phyloP scores from a whole-genome alignment of 2,888 invertebrate genomes.

The Drosophila merina region DNA sequence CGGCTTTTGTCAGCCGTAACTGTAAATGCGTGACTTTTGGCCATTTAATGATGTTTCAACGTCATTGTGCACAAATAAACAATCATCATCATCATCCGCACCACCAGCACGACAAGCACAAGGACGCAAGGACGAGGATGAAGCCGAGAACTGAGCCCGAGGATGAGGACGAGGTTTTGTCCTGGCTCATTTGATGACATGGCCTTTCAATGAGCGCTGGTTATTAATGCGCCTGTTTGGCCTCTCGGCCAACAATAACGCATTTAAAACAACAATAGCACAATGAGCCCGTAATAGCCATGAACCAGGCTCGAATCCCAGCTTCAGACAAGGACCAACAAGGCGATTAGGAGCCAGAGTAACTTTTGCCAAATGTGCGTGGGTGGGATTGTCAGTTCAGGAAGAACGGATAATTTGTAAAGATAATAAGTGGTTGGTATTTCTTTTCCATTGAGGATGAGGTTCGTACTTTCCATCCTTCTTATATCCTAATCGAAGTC shows the following conservation, averaged over 20 bases:
- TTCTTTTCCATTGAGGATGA: too few relatives aligned
- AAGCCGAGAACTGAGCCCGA: constrained; percentile 3
- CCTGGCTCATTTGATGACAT: constrained; percentile 74
- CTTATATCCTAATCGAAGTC: too few relatives aligned
- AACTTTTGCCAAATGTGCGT: constrained; percentile 50
- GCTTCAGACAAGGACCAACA: constrained; percentile 57
- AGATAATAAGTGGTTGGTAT: background rate
- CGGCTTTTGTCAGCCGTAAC: constrained; percentile 56
- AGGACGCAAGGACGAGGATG: constrained; percentile 8
- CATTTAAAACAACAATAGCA: constrained; percentile 69
- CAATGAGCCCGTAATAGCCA: constrained; percentile 58
- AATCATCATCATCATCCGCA: constrained; percentile 62
- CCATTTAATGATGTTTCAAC: constrained; percentile 77
- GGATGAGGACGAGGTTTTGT: constrained; percentile 29
- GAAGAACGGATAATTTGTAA: constrained; percentile 3
- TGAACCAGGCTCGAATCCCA: constrained; percentile 38
- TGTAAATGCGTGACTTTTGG: constrained; percentile 78
- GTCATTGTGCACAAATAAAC: constrained; percentile 73
- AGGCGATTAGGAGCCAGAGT: constrained; percentile 60
- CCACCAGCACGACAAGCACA: constrained; percentile 9
- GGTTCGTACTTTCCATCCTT: too few relatives aligned
- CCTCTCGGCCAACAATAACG: constrained; percentile 67
- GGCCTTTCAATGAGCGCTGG: constrained; percentile 70
- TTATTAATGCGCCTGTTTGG: constrained; percentile 76
- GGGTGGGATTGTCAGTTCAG: constrained; percentile 32